Evolutionary conservation across 2,888 invertebrate species (phyloP), one percentile per base, ranked within the genome.

Genomic region (Drosophila barbarae): DNA sequence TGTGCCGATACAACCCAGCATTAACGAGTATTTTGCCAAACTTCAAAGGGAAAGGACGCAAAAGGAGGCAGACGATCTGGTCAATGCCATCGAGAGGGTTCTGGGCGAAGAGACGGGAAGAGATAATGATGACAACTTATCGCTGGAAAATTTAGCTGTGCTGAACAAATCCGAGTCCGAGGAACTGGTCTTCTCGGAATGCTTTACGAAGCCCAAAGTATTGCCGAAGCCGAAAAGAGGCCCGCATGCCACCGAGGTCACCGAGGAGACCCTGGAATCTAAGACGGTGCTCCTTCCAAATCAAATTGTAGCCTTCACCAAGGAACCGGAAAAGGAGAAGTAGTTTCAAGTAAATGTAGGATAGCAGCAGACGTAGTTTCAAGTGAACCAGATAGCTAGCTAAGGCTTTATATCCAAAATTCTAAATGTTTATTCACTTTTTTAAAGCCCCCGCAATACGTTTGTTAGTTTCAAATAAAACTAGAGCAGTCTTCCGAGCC

Each of bases 171-270:
- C 34, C 21, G 42, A 49, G 21, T 36, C 53, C 10, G 32, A 49
- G 8, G 8, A 44, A 5, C 10, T 38, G 6, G 15, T 38, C 5
- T 13, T 28, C n/a, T 7, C 13, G 3, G 18, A 15, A 5, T 13
- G 39, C 5, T 32, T 35, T 10, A 23, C 30, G 10, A 46, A 35
- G 12, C 34, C 54, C 9, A 12, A 26, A 41, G 26, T 30, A 18
- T 26, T 69, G 18, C 66, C 66, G 8, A 57, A 66, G 28, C 49
- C 66, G 18, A 6, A 10, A 12, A 44, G 15, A 39, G 18, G 38
- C 10, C n/a, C 15, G 18, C 10, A 21, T 13, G 12, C 18, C 3
- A 0, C 10, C n/a, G n/a, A n/a, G 3, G 2, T 10, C 18, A 10
- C 0, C 12, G 3, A 18, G 1, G 7, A 32, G n/a, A n/a, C 23